phyloP scores from a whole-genome alignment of 2,113 vertebrate genomes.

The Galeopterus variegatus region DNA sequence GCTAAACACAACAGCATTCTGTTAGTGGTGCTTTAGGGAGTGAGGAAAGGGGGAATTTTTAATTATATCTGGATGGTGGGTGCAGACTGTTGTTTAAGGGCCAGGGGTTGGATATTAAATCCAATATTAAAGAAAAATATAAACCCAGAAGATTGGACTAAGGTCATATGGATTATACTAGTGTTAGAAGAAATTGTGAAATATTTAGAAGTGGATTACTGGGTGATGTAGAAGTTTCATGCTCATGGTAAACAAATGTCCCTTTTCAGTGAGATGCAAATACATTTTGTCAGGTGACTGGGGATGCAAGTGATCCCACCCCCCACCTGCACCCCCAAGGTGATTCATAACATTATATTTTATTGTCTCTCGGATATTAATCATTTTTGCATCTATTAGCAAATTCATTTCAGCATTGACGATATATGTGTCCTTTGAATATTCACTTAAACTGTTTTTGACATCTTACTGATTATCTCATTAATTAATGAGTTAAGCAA shows the following conservation, averaged over 20 bases:
- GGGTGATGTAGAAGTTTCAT: not conserved
- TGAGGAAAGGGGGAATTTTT: not conserved
- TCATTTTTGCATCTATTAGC: not conserved
- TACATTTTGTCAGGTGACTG: not conserved
- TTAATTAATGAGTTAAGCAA: conserved; percentile 4
- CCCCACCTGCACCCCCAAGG: fast-evolving
- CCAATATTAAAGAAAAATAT: not conserved
- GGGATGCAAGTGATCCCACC: not conserved
- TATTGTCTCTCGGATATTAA: not conserved
- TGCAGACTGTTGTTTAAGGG: not conserved
- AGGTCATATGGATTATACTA: not conserved
- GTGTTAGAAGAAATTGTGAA: not conserved
- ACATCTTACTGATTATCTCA: not conserved
- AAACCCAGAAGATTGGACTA: not conserved
- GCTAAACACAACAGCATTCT: not conserved
- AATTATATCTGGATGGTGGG: not conserved
- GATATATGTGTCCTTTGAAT: not conserved
- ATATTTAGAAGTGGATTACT: not conserved
- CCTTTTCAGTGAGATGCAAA: not conserved
- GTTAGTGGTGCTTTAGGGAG: not conserved
- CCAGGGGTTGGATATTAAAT: not conserved
- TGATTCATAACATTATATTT: not conserved
- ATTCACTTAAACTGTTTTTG: not conserved
- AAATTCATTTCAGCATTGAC: not conserved
- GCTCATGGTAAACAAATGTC: not conserved